Percentiles rank a stretch among this genome's conserved stretches.
phyloP scores from a whole-genome alignment of 2,113 vertebrate genomes.

The Dolichotis patagonum region DNA sequence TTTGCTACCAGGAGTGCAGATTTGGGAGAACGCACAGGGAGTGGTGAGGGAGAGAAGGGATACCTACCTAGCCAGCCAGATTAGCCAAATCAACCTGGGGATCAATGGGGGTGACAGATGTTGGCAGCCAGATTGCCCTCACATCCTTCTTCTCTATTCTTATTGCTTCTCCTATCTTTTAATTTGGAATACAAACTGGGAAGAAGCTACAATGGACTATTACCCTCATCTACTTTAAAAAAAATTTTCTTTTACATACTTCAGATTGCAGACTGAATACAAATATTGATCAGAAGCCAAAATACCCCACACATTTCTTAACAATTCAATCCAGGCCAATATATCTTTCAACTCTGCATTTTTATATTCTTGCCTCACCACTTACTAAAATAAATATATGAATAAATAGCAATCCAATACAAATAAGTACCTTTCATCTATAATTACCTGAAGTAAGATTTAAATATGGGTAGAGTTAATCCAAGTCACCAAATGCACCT shows the following conservation, averaged over 20 bases:
- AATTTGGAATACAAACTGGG: constrained; percentile 38
- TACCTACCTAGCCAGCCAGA: no score
- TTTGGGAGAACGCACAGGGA: no score
- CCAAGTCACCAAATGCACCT: constrained; percentile 28
- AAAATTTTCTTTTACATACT: constrained; percentile 57
- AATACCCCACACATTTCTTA: constrained; percentile 70
- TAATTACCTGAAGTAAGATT: constrained; percentile 62
- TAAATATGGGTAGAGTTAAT: constrained; percentile 56
- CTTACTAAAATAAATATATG: constrained; percentile 73
- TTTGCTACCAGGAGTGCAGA: no score
- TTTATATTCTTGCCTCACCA: constrained; percentile 74
- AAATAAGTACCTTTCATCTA: constrained; percentile 66
- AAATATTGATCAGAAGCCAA: constrained; percentile 79
- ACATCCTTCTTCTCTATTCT: background rate
- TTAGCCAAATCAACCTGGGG: no score
- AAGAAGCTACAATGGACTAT: constrained; percentile 34
- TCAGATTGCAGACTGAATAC: constrained; percentile 73
- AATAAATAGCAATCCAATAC: constrained; percentile 68
- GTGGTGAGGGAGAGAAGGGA: no score
- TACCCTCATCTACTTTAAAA: constrained; percentile 45
- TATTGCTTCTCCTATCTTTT: constrained; percentile 34
- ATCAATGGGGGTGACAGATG: no score
- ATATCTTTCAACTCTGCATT: constrained; percentile 75
- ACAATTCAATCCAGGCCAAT: constrained; percentile 68
- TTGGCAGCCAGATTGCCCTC: no score